Base-by-base conservation (phyloP, 2,888 invertebrate species). In the Pammene fasciana region DNA sequence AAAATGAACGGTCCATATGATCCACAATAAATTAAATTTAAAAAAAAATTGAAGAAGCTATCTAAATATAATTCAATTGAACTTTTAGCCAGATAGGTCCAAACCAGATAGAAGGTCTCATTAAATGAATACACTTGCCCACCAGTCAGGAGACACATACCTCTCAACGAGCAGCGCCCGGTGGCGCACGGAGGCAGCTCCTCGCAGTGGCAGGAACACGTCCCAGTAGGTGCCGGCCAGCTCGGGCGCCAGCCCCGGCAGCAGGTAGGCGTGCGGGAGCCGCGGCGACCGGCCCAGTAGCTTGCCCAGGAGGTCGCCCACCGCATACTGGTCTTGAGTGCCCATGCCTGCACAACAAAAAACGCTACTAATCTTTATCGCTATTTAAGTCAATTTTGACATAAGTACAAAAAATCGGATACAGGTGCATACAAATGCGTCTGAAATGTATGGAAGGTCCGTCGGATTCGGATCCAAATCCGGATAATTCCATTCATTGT, bases 261-360 rank as follows among this genome's bases (percentile, higher is more conserved):
- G 89, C 36, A 96, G 89, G 77, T 95, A 94, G 76, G 94, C 94
- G 78, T 95, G 95, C 82, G 95, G 95, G 56, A 94, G 90, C 74
- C 94, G 94, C 78, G 95, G 95, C 46, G 96, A 96, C 68, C 96
- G 93, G 13, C 94, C 94, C 75, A 96, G 95, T 73, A 96, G 94
- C 87, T 98, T 98, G 18, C 98, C 98, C 65, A 97, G 96, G 11
- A 99, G 88, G 82, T 98, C 98, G 0, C 99, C 99, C 4, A 98
- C 92, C 0, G 97, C 95, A 80, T 98, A 99, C 84, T 97, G 96
- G 85, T 99, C 98, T 83, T 97, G 97, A 0, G 97, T 97, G 45
- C 96, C 97, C 76, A 94, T 94, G 18, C 95, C 95, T 95, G 78
- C 36, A 43, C 41, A 43, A 16, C n/a, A 38, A 16, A 8, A 36